Conservation (phyloP, 2,113 vertebrate species). For the Empidonax traillii region DNA sequence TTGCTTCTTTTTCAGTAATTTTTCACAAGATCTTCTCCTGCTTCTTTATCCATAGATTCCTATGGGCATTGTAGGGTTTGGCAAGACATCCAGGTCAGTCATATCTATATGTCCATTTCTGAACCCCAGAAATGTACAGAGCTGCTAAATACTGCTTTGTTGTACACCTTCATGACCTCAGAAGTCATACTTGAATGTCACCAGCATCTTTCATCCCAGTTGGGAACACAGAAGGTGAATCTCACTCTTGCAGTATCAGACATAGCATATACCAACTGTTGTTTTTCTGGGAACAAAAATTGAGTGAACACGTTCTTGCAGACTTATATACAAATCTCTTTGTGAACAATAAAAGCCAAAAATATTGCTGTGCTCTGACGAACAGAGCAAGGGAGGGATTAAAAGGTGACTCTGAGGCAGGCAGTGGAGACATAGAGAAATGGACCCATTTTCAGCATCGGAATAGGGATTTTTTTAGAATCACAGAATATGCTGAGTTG, state of each 20-base stretch:
- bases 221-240: slow-evolving; percentile 16
- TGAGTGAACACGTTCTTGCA: background rate
- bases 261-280: background rate
- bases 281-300: background rate
- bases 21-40: slow-evolving; percentile 8
- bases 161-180: background rate
- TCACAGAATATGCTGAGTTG: background rate
- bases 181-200: background rate
- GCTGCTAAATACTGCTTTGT: background rate
- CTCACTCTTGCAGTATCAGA: background rate
- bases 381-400: background rate
- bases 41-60: background rate
- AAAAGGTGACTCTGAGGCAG: background rate
- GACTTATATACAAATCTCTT: background rate
- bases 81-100: background rate
- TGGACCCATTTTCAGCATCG: background rate
- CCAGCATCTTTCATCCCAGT: background rate
- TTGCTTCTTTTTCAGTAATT: background rate
- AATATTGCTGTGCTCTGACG: background rate
- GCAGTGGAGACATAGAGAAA: background rate
- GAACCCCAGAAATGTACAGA: background rate
- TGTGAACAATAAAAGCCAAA: background rate
- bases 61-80: background rate
- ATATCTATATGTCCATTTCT: background rate
- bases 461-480: background rate